Percentiles rank a stretch among this genome's conserved stretches.
phyloP scores from a whole-genome alignment of 2,888 invertebrate species.

The Troilus luridus region DNA sequence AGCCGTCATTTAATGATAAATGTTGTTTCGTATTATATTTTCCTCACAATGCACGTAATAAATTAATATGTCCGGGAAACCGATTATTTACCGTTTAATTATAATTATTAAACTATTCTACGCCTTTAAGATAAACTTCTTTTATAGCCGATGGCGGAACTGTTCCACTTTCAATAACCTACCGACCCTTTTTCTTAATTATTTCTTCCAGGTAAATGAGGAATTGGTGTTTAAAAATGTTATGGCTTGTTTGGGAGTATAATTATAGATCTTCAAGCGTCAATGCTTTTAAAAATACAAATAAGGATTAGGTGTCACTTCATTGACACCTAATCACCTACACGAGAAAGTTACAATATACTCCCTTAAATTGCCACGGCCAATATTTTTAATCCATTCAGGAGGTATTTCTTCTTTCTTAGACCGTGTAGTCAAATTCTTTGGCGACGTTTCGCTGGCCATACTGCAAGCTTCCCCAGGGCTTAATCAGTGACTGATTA shows the following conservation, averaged over 20 bases:
- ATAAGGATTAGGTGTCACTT: no score
- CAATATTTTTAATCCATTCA: no score
- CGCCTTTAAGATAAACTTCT: constrained; percentile 17
- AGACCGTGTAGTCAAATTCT: no score
- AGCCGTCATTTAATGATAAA: constrained; percentile 6
- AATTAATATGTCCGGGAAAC: background rate
- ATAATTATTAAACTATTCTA: constrained; percentile 1
- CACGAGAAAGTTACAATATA: no score
- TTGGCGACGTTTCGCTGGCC: no score
- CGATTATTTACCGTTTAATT: constrained; percentile 26
- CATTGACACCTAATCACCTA: no score
- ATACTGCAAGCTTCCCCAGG: no score
- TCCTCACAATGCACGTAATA: constrained; percentile 26
- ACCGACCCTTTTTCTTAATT: background rate
- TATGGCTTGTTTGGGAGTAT: background rate
- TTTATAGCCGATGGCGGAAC: background rate
- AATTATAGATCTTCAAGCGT: background rate
- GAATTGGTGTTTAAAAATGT: background rate
- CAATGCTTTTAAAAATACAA: background rate
- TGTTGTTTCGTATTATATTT: background rate
- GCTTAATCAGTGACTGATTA: no score
- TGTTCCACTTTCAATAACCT: background rate
- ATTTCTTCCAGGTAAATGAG: background rate
- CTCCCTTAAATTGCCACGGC: no score
- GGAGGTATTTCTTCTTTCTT: no score